Conservation (phyloP, 2,888 invertebrate species). For the Amphipyra tragopoginis region DNA sequence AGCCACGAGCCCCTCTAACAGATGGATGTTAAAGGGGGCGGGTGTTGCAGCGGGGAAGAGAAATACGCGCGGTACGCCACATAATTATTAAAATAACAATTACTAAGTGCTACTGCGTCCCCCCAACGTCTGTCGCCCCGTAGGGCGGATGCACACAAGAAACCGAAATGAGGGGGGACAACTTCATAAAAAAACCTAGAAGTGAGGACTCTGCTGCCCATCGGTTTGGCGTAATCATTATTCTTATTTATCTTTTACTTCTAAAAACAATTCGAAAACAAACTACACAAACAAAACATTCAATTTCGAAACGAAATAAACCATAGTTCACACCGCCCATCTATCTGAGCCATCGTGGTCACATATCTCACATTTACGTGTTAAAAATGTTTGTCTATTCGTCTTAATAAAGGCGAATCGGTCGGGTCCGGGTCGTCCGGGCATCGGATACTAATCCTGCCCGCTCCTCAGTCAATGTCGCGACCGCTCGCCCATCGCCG, state of each 20-base stretch:
- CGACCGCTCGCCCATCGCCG: slow-evolving; percentile 62
- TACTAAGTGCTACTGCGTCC: too few species aligned
- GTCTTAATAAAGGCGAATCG: slow-evolving; percentile 78
- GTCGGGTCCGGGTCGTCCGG: slow-evolving; percentile 61
- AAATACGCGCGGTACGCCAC: too few species aligned
- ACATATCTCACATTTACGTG: slow-evolving; percentile 67
- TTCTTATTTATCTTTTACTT: not conserved
- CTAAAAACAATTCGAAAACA: not conserved
- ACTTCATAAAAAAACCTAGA: too few species aligned
- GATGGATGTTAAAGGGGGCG: too few species aligned
- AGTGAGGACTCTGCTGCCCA: too few species aligned
- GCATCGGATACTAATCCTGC: slow-evolving; percentile 73
- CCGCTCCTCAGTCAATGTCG: slow-evolving; percentile 77
- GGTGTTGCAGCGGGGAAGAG: too few species aligned
- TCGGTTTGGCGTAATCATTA: too few species aligned
- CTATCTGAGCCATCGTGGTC: slow-evolving; percentile 51
- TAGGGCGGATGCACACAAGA: too few species aligned
- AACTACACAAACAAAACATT: slow-evolving; percentile 13
- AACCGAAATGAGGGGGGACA: too few species aligned
- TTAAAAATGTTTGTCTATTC: slow-evolving; percentile 79
- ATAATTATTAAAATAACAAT: too few species aligned
- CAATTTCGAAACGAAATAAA: slow-evolving; percentile 40
- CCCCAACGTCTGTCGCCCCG: too few species aligned
- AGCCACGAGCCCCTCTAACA: too few species aligned
- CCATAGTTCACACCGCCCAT: slow-evolving; percentile 46